These are phyloP conservation scores for Strix occidentalis DNA, from an alignment of 2,797 vertebrate species.

Conservation along the genomic window DNA sequence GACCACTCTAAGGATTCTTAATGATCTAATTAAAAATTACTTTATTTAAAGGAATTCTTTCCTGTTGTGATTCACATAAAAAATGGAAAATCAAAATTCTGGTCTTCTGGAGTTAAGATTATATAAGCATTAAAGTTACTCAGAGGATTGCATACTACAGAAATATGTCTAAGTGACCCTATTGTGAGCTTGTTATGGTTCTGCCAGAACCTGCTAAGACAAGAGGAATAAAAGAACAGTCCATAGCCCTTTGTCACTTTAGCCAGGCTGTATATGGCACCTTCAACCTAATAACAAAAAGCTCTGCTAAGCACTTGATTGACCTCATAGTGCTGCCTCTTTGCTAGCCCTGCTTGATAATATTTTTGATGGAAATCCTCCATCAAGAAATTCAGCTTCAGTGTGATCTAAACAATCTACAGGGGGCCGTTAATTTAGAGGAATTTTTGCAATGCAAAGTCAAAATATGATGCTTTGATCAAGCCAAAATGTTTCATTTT, in stretches of 20 bases:
- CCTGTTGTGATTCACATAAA: not conserved
- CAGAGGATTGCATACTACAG: not conserved
- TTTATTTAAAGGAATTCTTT: not conserved
- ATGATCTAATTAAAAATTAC: not conserved
- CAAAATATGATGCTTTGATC: not conserved
- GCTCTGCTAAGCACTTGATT: constrained; percentile 2
- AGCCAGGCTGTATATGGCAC: not conserved
- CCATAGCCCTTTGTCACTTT: not conserved
- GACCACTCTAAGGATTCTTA: not conserved
- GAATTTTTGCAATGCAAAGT: not conserved
- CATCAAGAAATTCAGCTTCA: not conserved
- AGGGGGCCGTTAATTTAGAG: not conserved
- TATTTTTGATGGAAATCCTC: constrained; percentile 29
- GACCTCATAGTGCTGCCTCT: not conserved
- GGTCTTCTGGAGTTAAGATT: not conserved
- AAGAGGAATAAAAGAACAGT: not conserved
- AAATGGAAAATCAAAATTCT: not conserved
- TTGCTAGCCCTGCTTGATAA: not conserved
- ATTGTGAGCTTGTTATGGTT: not conserved
- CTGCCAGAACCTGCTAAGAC: not conserved
- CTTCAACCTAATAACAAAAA: not conserved
- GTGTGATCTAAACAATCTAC: not conserved
- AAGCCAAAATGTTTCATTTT: constrained; percentile 12
- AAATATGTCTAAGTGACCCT: not conserved
- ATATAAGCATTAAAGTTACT: not conserved